These are phyloP conservation scores for Sicus ferrugineus DNA, from an alignment of 2,888 invertebrate genomes.

Conservation along the genomic window DNA sequence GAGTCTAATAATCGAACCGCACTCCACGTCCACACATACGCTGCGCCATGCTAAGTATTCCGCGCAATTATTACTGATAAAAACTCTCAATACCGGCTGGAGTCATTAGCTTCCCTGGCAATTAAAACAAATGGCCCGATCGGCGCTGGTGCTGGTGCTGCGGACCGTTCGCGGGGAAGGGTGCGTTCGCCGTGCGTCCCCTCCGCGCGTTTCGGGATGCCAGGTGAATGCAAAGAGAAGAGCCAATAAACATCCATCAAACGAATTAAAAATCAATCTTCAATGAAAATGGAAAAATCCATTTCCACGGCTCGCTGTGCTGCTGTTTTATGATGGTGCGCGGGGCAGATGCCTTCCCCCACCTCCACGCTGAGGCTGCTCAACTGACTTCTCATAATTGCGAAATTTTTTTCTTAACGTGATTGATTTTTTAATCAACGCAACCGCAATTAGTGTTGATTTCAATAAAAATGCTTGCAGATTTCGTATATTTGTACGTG, in stretches of 20 bases:
- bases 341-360: background rate
- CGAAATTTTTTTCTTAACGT: slow-evolving; percentile 5
- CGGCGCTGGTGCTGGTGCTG: no score
- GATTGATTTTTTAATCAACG: slow-evolving; percentile 18
- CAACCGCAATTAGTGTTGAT: background rate
- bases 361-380: background rate
- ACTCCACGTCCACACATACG: slow-evolving; percentile 8
- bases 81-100: background rate
- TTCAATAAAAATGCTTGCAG: background rate
- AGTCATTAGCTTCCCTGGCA: slow-evolving; percentile 6
- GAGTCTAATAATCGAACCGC: background rate
- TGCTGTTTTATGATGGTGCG: background rate
- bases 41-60: background rate
- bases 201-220: background rate
- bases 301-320: background rate
- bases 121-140: slow-evolving; percentile 10
- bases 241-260: slow-evolving; percentile 15
- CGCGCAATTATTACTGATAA: background rate
- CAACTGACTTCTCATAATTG: background rate
- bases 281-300: slow-evolving; percentile 28
- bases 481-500: background rate
- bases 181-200: background rate
- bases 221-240: background rate
- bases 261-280: slow-evolving; percentile 24
- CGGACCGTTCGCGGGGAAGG: background rate